Conservation (phyloP, 2,113 vertebrate genomes). For the Capricornis sumatraensis region DNA sequence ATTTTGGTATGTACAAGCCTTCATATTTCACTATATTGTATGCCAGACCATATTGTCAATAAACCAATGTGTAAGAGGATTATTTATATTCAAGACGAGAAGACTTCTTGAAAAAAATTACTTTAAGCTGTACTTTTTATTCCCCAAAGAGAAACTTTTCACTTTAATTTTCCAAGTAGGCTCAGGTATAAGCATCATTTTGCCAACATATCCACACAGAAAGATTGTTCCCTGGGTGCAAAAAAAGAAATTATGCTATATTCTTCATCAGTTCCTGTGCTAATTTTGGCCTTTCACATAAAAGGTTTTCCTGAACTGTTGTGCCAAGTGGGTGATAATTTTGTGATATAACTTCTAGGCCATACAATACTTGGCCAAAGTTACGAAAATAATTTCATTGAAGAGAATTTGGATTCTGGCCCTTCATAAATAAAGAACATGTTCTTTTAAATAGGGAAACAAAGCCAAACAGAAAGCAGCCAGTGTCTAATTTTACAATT, state of each 20-base stretch:
- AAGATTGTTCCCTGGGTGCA: neutral
- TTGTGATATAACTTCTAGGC: constrained; percentile 43
- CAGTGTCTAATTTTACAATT: neutral
- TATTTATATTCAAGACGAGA: neutral
- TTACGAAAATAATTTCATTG: constrained; percentile 40
- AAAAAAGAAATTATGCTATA: neutral
- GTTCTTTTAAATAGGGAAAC: constrained; percentile 9
- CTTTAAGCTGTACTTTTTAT: neutral
- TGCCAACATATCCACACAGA: constrained; percentile 30
- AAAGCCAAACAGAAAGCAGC: neutral
- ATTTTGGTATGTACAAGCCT: neutral
- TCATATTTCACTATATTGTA: neutral
- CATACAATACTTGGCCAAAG: constrained; percentile 12
- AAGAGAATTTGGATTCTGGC: constrained; percentile 49
- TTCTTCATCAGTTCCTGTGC: constrained; percentile 22
- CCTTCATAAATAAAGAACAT: neutral
- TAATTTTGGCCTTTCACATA: constrained; percentile 65
- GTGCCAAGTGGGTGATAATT: constrained; percentile 33
- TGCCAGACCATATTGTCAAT: neutral
- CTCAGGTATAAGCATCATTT: neutral
- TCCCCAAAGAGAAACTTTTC: constrained; percentile 28
- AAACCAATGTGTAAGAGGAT: neutral
- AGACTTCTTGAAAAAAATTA: neutral
- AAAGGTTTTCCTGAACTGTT: neutral
- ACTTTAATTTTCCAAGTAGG: constrained; percentile 38